Evolutionary conservation across 2,113 vertebrate genomes (phyloP).

Genomic region (Synchiropus splendidus): DNA sequence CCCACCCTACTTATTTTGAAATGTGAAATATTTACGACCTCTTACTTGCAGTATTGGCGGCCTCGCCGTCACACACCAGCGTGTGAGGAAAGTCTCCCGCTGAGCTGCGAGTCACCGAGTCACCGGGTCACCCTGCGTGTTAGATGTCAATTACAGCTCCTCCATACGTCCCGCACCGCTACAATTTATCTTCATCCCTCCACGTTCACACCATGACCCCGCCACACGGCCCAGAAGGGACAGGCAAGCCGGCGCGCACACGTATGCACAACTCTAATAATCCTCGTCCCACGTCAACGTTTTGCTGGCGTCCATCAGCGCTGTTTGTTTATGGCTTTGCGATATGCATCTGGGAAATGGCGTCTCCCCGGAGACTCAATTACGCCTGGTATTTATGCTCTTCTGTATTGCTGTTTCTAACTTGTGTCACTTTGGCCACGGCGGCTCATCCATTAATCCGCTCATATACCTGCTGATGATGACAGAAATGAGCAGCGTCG

Average conservation of each 20-base stretch:
- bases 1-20: too few species aligned
- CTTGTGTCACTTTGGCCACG: conserved; percentile 4
- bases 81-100: conserved; percentile 5
- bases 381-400: conserved; percentile 22
- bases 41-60: neutral
- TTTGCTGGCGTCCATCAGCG: conserved; percentile 30
- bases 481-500: conserved; percentile 1
- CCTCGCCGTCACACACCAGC: neutral
- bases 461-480: neutral
- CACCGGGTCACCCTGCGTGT: conserved; percentile 54
- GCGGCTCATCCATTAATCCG: neutral
- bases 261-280: conserved; percentile 32
- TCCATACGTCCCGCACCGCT: conserved; percentile 39
- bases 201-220: conserved; percentile 54
- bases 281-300: conserved; percentile 36
- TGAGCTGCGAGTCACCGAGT: conserved; percentile 51
- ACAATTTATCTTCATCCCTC: conserved; percentile 71
- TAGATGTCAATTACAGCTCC: conserved; percentile 66
- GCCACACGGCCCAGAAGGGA: conserved; percentile 38
- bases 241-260: conserved; percentile 21
- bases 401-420: conserved; percentile 9
- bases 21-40: neutral
- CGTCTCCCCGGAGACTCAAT: conserved; percentile 37
- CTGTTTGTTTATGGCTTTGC: conserved; percentile 23
- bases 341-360: conserved; percentile 35